These are phyloP conservation scores for Xanthorhoe spadicearia DNA, from an alignment of 2,888 invertebrate genomes.

Conservation along the genomic window DNA sequence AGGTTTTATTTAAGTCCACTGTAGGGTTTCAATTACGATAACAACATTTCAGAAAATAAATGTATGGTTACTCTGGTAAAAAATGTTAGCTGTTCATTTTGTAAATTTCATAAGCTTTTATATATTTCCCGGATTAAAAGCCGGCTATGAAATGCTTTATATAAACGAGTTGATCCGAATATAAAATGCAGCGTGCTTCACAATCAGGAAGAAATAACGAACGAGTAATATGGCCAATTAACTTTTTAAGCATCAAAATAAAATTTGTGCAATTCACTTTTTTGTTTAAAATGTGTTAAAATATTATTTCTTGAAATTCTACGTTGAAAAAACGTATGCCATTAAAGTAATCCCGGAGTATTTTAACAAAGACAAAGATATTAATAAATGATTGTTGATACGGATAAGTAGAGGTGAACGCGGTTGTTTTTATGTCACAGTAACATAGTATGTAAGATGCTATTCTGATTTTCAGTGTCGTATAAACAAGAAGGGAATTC, in stretches of 20 bases:
- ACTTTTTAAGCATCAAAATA: neutral
- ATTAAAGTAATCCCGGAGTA: no score
- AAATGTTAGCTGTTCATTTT: neutral
- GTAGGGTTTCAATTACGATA: no score
- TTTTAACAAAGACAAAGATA: no score
- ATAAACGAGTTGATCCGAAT: neutral
- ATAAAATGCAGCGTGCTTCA: conserved; percentile 1
- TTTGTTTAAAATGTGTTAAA: neutral
- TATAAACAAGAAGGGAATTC: neutral
- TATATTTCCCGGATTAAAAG: neutral
- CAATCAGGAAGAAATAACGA: conserved; percentile 2
- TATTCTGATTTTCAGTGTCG: neutral
- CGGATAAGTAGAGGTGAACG: no score
- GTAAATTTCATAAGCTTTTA: neutral
- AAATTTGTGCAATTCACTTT: neutral
- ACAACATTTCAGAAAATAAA: neutral
- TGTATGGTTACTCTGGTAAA: neutral
- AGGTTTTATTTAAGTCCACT: no score
- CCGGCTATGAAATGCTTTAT: neutral
- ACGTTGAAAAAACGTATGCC: no score
- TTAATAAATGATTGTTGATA: no score
- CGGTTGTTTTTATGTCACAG: no score
- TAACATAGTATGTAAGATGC: neutral
- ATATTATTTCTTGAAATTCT: no score
- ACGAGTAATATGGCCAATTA: conserved; percentile 1